Evolutionary conservation across 2,888 invertebrate species (phyloP).

Genomic region (Zelleria hepariella): DNA sequence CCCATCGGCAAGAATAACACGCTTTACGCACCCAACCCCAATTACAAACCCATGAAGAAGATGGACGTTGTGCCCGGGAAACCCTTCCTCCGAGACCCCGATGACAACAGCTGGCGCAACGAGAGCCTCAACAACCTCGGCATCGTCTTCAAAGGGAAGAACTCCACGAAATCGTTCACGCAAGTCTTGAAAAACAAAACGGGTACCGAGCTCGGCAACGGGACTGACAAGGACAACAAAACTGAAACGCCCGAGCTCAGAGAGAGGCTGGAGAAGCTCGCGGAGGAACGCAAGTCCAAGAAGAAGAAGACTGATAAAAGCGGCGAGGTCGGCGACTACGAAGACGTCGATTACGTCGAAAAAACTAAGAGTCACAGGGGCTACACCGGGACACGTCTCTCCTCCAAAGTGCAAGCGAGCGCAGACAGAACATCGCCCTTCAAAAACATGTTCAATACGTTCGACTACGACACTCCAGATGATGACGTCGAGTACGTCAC

Average conservation of each 20-base stretch:
- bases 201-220: constrained; percentile 42
- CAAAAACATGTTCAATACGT: constrained; percentile 12
- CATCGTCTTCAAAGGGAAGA: constrained; percentile 62
- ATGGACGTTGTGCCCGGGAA: constrained; percentile 51
- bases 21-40: constrained; percentile 43
- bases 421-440: too few relatives aligned
- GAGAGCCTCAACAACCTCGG: constrained; percentile 61
- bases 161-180: constrained; percentile 57
- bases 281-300: constrained; percentile 52
- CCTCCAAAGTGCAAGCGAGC: too few relatives aligned
- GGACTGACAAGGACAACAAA: constrained; percentile 35
- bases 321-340: constrained; percentile 21
- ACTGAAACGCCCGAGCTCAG: constrained; percentile 44
- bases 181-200: constrained; percentile 61
- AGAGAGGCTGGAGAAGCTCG: constrained; percentile 52
- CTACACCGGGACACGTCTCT: too few relatives aligned
- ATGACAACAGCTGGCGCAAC: constrained; percentile 65
- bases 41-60: constrained; percentile 57
- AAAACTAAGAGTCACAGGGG: background rate
- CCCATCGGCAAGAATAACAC: constrained; percentile 34
- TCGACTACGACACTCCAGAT: constrained; percentile 8
- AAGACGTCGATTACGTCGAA: constrained; percentile 8
- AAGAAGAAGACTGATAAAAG: constrained; percentile 42
- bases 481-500: background rate
- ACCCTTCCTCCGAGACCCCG: constrained; percentile 48